Conservation (phyloP, 2,888 invertebrate genomes). For the Cepaea hortensis region DNA sequence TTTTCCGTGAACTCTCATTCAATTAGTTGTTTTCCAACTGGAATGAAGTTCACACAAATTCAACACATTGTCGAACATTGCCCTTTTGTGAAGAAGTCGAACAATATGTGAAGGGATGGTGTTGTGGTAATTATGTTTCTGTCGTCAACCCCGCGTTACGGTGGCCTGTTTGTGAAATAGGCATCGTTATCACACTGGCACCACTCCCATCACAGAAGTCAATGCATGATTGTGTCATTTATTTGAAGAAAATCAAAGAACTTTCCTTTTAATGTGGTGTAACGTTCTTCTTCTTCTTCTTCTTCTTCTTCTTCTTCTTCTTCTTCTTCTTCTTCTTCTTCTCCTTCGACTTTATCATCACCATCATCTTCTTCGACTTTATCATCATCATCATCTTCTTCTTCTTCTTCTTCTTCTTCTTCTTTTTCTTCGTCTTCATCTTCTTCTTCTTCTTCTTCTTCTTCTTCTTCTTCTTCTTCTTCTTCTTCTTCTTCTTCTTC, state of each 20-base stretch:
- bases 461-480: not conserved
- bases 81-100: no score
- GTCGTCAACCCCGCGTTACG: no score
- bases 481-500: not conserved
- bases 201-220: not conserved
- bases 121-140: no score
- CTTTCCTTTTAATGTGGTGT: not conserved
- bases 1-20: no score
- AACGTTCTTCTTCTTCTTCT: not conserved
- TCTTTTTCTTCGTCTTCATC: not conserved
- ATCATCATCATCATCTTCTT: not conserved
- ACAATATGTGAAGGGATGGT: no score
- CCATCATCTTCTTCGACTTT: no score
- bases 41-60: no score
- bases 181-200: not conserved
- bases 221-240: not conserved
- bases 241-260: not conserved
- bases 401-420: not conserved
- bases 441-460: not conserved
- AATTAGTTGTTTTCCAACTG: no score
- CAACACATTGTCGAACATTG: no score
- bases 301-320: not conserved
- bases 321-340: not conserved
- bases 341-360: no score
- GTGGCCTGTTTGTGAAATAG: no score